Percentiles rank a stretch among this genome's conserved stretches.
Evolutionary conservation across 2,888 invertebrate species (phyloP).

Genomic region (Hedya salicella): DNA sequence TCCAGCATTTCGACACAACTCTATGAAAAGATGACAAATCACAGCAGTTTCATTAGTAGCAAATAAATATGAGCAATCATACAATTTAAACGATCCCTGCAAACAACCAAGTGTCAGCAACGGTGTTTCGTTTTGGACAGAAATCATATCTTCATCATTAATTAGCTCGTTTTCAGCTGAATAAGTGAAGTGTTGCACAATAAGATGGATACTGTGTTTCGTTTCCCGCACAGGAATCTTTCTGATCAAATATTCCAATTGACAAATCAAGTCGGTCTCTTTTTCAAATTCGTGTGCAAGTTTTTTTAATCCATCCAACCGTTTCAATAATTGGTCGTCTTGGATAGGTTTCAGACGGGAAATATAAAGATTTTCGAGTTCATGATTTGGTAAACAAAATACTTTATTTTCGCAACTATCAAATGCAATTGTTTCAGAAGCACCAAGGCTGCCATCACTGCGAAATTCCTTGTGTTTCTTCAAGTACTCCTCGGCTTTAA

Average conservation of each 20-base stretch:
- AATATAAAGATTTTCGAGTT: not conserved
- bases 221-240: constrained; percentile 47
- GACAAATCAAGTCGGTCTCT: constrained; percentile 48
- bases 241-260: constrained; percentile 51
- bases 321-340: not conserved
- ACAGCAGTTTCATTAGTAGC: constrained; percentile 44
- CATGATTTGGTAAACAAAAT: not conserved
- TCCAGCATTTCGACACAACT: constrained; percentile 49
- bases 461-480: constrained; percentile 20
- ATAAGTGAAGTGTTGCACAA: constrained; percentile 47
- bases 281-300: constrained; percentile 46
- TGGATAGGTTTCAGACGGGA: not conserved
- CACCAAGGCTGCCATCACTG: not conserved
- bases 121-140: constrained; percentile 31
- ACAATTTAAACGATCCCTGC: constrained; percentile 11
- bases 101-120: constrained; percentile 44
- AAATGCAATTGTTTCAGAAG: not conserved
- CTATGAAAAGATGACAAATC: constrained; percentile 48
- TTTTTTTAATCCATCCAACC: constrained; percentile 21
- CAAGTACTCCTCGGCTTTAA: constrained; percentile 24
- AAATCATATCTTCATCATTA: not conserved
- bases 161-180: constrained; percentile 29
- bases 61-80: not conserved
- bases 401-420: constrained; percentile 18
- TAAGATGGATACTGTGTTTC: constrained; percentile 50